Percentiles rank a stretch among this genome's conserved stretches.
These are phyloP conservation scores for Prietella phreatophila DNA, from an alignment of 2,113 vertebrate species.

Conservation along the genomic window DNA sequence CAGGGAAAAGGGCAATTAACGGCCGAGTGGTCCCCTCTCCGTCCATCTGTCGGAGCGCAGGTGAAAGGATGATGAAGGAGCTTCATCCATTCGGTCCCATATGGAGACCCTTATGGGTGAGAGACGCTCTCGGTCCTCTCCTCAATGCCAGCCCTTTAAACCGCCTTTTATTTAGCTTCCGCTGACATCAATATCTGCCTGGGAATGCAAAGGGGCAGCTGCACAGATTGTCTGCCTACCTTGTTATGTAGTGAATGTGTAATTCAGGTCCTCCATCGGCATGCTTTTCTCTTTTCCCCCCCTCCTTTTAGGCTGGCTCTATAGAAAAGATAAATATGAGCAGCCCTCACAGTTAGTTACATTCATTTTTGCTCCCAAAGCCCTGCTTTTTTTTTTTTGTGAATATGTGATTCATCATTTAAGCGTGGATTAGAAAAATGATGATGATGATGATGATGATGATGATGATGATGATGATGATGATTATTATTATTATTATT, in stretches of 20 bases:
- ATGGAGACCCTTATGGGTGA: conserved; percentile 57
- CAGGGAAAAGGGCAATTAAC: conserved; percentile 79
- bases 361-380: too few relatives aligned
- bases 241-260: conserved; percentile 49
- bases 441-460: too few relatives aligned
- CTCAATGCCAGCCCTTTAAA: conserved; percentile 47
- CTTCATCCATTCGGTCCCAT: conserved; percentile 56
- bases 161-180: conserved; percentile 49
- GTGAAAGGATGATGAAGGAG: conserved; percentile 64
- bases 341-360: neutral
- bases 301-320: neutral
- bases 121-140: conserved; percentile 25
- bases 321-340: conserved; percentile 17
- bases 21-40: conserved; percentile 62
- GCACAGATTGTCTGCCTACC: conserved; percentile 46
- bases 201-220: conserved; percentile 54
- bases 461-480: too few relatives aligned
- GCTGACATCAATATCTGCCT: conserved; percentile 52
- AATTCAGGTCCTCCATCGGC: conserved; percentile 32
- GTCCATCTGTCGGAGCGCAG: conserved; percentile 77
- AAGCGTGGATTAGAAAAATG: neutral
- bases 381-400: neutral
- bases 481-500: neutral
- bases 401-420: neutral
- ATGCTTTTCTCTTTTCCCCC: conserved; percentile 22